phyloP scores from a whole-genome alignment of 1,140 invertebrate genomes.

The Yoshiicerus persimilis region DNA sequence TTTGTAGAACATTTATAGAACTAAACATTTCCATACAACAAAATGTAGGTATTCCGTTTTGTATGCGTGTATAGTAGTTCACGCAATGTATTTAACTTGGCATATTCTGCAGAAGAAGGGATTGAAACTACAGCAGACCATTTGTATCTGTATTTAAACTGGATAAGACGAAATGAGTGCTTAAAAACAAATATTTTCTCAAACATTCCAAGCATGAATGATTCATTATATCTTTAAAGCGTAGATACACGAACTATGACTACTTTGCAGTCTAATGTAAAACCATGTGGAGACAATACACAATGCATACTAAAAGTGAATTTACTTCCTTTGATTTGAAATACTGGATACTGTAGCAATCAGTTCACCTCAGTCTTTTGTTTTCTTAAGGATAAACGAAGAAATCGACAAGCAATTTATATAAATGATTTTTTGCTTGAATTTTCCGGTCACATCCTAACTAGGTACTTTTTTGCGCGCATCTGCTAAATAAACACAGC shows the following conservation, averaged over 20 bases:
- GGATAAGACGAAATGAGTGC: neutral
- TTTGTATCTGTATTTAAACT: neutral
- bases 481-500: neutral
- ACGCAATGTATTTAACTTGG: no score
- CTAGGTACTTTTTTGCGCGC: neutral
- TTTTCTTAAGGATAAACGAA: neutral
- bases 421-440: neutral
- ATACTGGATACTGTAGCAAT: neutral
- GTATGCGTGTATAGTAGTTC: neutral
- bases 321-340: neutral
- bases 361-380: neutral
- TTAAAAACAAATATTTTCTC: neutral
- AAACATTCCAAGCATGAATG: neutral
- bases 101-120: neutral
- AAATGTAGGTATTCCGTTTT: neutral
- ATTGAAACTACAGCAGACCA: neutral
- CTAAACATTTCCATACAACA: neutral
- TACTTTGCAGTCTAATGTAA: no score
- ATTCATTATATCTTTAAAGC: constrained; percentile 3
- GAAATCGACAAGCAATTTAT: neutral
- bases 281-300: neutral
- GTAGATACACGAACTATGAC: no score
- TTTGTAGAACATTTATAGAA: neutral
- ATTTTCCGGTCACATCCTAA: neutral
- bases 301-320: neutral